Base-by-base conservation (phyloP, 2,797 vertebrate species). In the Helostoma temminkii region DNA sequence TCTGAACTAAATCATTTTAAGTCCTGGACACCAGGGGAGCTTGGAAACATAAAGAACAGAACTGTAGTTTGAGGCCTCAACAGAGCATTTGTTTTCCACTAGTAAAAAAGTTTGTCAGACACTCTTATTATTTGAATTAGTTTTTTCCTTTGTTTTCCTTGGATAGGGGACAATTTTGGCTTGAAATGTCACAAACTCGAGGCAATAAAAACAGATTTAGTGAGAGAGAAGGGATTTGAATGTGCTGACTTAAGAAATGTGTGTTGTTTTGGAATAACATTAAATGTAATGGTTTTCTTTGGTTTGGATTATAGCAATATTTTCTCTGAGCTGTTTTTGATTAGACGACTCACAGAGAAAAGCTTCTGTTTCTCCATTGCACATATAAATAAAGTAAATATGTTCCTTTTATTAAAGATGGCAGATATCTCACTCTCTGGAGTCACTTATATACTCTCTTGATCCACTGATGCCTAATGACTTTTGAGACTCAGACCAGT, bases 1-100 rank as follows among this genome's bases (percentile, higher is more conserved):
- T 83, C 84, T 58, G 64, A 76, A 54, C 52, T 81, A 85, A 88
- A 87, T 90, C 89, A 83, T 24, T 55, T 52, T 41, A n/a, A 14
- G 36, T 41, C 72, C 47, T 72, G 50, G 63, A 80, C 83, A 50
- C 80, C 76, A 80, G 84, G 76, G 76, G 79, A 82, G 46, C 74
- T 42, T 2, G 21, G 67, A 74, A 67, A 56, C 78, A 73, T 85
- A 74, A 84, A 80, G n/a, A n/a, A 78, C 67, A 83, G 49, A 80
- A 57, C 7, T 25, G 5, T 21, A 69, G 45, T 43, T 53, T 39
- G 36, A 39, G 26, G 18, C 59, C 46, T 63, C 36, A 64, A 11
- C 39, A 21, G 30, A 58, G 14, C 36, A 16, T 6, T 61, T 54
- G 53, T 24, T 74, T 78, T 74, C 57, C 64, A 41, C 2, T 64